Percentiles rank a stretch among this genome's conserved stretches.
These are phyloP conservation scores for Dynastes hyllus DNA, from an alignment of 2,888 invertebrate genomes.

Conservation along the genomic window DNA sequence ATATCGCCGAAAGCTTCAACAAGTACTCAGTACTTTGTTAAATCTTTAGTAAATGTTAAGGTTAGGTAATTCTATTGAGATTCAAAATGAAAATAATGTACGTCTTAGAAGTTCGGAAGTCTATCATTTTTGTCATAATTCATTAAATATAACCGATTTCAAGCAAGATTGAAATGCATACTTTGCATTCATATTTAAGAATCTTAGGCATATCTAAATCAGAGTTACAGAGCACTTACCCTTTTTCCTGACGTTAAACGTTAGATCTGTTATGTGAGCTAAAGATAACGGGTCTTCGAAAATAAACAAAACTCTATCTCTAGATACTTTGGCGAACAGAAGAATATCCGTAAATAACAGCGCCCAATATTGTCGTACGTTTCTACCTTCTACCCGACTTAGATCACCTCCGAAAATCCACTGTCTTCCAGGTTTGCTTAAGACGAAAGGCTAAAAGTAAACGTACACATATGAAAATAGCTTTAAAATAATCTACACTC, in stretches of 20 bases:
- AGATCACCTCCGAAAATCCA: constrained; percentile 94
- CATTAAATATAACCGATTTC: no score
- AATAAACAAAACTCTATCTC: constrained; percentile 90
- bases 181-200: no score
- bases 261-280: constrained; percentile 85
- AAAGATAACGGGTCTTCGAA: constrained; percentile 90
- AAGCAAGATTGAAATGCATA: no score
- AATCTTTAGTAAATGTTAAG: no score
- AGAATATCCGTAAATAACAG: constrained; percentile 88
- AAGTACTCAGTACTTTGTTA: no score
- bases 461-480: constrained; percentile 30
- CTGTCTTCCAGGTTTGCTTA: constrained; percentile 88
- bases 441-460: constrained; percentile 81
- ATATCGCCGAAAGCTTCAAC: no score
- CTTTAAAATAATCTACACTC: background rate
- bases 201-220: no score
- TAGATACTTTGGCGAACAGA: constrained; percentile 88
- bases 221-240: constrained; percentile 69
- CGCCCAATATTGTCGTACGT: constrained; percentile 89
- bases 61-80: no score
- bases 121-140: no score
- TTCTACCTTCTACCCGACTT: constrained; percentile 87
- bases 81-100: no score
- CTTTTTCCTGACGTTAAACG: constrained; percentile 90
- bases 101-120: no score